These are phyloP conservation scores for Craseonycteris thonglongyai DNA, from an alignment of 2,113 vertebrate genomes.

Conservation along the genomic window DNA sequence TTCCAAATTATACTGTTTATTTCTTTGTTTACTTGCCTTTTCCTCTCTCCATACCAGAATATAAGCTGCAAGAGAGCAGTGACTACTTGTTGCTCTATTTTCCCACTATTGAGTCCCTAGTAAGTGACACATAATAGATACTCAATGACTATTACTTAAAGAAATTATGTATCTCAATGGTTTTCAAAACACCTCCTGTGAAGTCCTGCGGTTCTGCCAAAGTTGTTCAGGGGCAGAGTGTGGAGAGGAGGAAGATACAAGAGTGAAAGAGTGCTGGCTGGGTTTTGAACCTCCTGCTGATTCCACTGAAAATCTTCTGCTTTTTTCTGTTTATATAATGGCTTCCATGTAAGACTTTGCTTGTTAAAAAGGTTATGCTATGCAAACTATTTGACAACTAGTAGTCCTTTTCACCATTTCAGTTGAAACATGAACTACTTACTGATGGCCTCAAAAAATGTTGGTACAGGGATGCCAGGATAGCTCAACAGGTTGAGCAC, in stretches of 20 bases:
- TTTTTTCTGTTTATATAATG: neutral
- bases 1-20: neutral
- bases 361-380: neutral
- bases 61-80: neutral
- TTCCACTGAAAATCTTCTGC: neutral
- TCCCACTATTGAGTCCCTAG: neutral
- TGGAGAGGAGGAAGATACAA: neutral
- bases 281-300: neutral
- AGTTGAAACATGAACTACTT: neutral
- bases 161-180: neutral
- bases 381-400: neutral
- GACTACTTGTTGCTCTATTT: neutral
- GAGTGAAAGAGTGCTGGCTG: neutral
- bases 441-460: neutral
- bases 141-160: neutral
- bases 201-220: neutral
- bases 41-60: neutral
- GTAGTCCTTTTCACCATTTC: neutral
- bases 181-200: neutral
- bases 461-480: no score
- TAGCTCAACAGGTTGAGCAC: no score
- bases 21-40: neutral
- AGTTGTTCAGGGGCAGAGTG: neutral
- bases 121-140: neutral
- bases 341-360: neutral